Evolutionary conservation across 2,797 vertebrate species (phyloP).

Genomic region (Florisuga fusca): DNA sequence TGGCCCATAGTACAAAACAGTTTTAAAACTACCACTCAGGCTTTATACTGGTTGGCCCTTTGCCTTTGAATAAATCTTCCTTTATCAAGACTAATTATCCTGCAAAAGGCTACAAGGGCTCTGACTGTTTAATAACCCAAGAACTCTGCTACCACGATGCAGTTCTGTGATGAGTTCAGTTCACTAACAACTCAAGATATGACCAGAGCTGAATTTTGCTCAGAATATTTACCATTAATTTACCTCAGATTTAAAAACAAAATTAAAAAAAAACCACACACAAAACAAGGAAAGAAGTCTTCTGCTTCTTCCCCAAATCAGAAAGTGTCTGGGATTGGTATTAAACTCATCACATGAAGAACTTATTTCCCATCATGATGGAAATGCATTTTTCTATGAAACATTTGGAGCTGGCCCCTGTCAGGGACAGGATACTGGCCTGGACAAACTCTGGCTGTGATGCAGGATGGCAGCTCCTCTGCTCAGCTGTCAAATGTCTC

Average conservation of each 20-base stretch:
- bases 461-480: not conserved
- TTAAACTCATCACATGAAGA: not conserved
- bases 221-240: not conserved
- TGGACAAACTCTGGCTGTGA: not conserved
- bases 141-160: not conserved
- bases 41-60: not conserved
- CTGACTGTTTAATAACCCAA: not conserved
- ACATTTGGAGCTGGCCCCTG: not conserved
- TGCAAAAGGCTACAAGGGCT: not conserved
- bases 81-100: not conserved
- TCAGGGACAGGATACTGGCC: not conserved
- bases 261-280: not conserved
- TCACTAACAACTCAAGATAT: not conserved
- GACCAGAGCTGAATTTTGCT: not conserved
- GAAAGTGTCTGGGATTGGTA: not conserved
- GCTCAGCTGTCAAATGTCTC: conserved; percentile 22
- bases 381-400: not conserved
- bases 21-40: not conserved
- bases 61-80: not conserved
- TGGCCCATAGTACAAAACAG: not conserved
- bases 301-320: not conserved
- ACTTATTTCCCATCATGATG: not conserved
- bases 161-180: not conserved
- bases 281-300: not conserved
- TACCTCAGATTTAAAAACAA: not conserved